phyloP scores from a whole-genome alignment of 2,113 vertebrate genomes.

The Crypturellus undulatus region DNA sequence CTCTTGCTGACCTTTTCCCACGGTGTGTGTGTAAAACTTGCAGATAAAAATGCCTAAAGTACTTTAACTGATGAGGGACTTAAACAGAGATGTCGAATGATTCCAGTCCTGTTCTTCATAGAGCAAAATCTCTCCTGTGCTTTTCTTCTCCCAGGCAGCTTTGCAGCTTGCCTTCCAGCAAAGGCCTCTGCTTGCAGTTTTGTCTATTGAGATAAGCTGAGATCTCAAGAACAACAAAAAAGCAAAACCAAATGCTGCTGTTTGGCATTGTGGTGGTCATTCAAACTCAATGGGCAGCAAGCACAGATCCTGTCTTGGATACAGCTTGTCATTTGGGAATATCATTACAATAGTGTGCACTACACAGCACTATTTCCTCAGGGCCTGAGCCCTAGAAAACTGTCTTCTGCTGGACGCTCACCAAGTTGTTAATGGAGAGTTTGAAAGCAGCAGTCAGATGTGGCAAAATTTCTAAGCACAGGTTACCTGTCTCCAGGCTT shows the following conservation, averaged over 20 bases:
- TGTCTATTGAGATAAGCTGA: neutral
- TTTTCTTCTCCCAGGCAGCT: neutral
- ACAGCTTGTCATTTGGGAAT: neutral
- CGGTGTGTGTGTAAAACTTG: neutral
- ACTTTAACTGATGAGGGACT: neutral
- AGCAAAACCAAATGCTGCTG: neutral
- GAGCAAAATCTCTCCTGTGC: neutral
- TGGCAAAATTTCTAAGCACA: neutral
- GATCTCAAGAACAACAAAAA: neutral
- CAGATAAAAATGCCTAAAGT: neutral
- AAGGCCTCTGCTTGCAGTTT: neutral
- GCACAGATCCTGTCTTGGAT: neutral
- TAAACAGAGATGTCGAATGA: neutral
- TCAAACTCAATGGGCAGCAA: neutral
- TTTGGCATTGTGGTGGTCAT: neutral
- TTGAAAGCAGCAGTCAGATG: conserved; percentile 25
- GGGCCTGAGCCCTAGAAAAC: neutral
- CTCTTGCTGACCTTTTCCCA: neutral
- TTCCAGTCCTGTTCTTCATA: neutral
- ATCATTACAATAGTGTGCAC: neutral
- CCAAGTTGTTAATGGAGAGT: conserved; percentile 42
- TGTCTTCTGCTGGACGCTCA: conserved; percentile 15
- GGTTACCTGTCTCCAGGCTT: neutral
- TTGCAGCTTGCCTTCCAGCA: neutral
- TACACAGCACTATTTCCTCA: neutral